Percentiles rank a stretch among this genome's conserved stretches.
Conservation (phyloP, 2,888 invertebrate genomes). For the Melanostoma mellinum region DNA sequence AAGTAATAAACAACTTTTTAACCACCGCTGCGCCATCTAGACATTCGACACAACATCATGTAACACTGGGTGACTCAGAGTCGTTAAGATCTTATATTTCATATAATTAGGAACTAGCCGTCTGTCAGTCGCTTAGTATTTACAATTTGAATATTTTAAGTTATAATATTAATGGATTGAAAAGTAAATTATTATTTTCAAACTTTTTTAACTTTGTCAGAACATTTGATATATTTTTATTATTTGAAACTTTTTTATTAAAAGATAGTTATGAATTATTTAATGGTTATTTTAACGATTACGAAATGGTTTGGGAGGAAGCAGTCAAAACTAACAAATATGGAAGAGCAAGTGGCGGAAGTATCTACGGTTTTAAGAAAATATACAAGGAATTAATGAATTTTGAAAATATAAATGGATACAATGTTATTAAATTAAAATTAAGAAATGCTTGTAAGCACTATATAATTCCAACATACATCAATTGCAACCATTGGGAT, state of each 20-base stretch:
- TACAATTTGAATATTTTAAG: constrained; percentile 2
- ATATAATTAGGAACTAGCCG: not conserved
- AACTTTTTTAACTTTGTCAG: constrained; percentile 2
- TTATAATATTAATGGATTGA: constrained; percentile 5
- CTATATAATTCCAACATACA: constrained; percentile 7
- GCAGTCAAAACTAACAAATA: constrained; percentile 9
- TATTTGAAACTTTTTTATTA: constrained; percentile 14
- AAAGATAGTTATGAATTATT: constrained; percentile 4
- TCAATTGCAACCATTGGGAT: not conserved
- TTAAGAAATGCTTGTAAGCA: not conserved
- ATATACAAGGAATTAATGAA: not conserved
- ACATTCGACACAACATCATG: not conserved
- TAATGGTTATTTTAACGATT: constrained; percentile 2
- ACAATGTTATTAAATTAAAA: constrained; percentile 1
- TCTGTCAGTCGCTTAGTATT: constrained; percentile 1
- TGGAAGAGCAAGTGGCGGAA: constrained; percentile 16
- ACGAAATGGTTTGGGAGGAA: not conserved
- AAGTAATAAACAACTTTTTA: not conserved
- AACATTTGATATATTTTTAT: constrained; percentile 16
- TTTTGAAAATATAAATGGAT: not conserved
- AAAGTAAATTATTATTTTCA: not conserved
- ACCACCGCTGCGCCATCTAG: not conserved
- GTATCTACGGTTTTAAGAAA: constrained; percentile 6
- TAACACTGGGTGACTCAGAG: not conserved
- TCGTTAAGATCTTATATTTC: not conserved